Base-by-base conservation (phyloP, 2,797 vertebrate species). In the Sebastes elongatus region DNA sequence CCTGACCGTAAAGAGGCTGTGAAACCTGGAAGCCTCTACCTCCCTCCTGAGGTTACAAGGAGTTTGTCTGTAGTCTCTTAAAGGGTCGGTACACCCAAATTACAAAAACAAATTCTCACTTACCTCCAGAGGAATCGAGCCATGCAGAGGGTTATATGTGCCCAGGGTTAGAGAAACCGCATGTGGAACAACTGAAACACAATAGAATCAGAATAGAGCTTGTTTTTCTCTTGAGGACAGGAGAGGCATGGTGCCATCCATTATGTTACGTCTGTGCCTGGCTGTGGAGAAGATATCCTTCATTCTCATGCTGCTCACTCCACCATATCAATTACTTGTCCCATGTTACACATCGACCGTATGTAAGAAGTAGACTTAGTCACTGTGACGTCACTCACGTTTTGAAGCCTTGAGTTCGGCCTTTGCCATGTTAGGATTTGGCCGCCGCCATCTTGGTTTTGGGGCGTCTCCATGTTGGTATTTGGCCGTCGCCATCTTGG, bases 11-110 rank as follows among this genome's bases (percentile, higher is more conserved):
- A 91, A 86, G 62, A 74, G 61, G 76, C 78, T 69, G 73, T 86
- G 86, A 88, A 87, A 88, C 35, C 69, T 87, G 80, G 82, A 89
- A 84, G 83, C 79, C 74, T 86, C 65, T 77, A 23, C 80, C 84
- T 83, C 84, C 76, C 78, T 84, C 84, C 77, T 83, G 84, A 89
- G 85, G 82, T 86, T 76, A 73, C 25, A 30, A 20, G 14, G 10
- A 59, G 67, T 62, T 33, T 76, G 81, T 85, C 38, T 80, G 77
- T 66, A 46, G 38, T 30, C 25, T 68, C 28, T 57, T 74, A 69
- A 75, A 78, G 53, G 56, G 6, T 56, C 7, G 18, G 7, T 66
- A 78, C 71, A 53, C 59, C 52, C 23, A 79, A 67, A 65, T 64
- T 4, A 23, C n/a, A 49, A 61, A 53, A 46, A 57, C 18, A 30